Evolutionary conservation across 2,113 vertebrate species (phyloP), one percentile per base, ranked within the genome.

Genomic region (Rhombomys opimus): DNA sequence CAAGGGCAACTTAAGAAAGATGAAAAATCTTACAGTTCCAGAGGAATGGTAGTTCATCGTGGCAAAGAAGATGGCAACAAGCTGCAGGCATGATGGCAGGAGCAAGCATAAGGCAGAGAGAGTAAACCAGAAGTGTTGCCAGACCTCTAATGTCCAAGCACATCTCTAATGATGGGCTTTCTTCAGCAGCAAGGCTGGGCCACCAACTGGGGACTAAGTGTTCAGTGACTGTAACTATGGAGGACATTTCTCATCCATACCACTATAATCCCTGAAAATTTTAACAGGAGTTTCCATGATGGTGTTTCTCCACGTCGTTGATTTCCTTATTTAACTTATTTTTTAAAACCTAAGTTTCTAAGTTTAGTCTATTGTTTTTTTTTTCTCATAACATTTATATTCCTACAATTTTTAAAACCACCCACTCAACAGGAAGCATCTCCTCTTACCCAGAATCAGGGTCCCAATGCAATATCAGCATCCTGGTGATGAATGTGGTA

Each of bases 401-500:
- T 87, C 94, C 50, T 57, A 41, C 90, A 86, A 72, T 50, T 68
- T 46, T 46, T 46, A 46, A 46, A 46, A 46, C 65, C 65, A 2
- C 50, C 77, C 35, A 59, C 10, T 65, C 25, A 75, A 85, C 30
- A 38, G 18, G 81, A 57, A 78, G 65, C 2, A 97, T 1, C 25
- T 0, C 27, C 25, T 30, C 17, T 70, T 50, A 13, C 50, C 41
- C 17, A 23, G 32, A 52, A 61, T 30, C 54, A 73, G 78, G 23
- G n/a, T 46, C 46, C 80, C 68, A 38, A 25, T 38, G 73, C 50
- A 12, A 14, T 3, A 41, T 80, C n/a, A 84, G 27, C 41, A 80
- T 61, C 65, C 70, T 22, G 20, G 57, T 96, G 93, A 95, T 90
- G 80, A 95, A 87, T 5, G 41, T 35, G 50, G 87, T 65, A 76